Conservation (phyloP, 2,113 vertebrate genomes). For the Zosterops japonicus region DNA sequence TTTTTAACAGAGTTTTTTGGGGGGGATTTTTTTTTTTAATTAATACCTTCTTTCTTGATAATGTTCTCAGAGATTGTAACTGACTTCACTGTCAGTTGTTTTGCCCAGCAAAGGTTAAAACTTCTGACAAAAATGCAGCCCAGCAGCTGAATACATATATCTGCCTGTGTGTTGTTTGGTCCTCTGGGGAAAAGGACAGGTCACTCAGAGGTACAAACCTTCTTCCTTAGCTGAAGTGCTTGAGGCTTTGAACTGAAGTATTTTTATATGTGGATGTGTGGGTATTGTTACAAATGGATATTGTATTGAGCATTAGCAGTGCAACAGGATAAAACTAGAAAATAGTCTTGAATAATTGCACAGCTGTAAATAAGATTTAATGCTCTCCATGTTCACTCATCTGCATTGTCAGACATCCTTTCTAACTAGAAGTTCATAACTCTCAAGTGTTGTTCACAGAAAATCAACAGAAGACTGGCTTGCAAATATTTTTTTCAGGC, state of each 20-base stretch:
- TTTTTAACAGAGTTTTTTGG: not conserved
- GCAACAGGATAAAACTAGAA: not conserved
- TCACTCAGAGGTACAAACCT: not conserved
- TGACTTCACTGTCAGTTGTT: not conserved
- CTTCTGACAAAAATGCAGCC: not conserved
- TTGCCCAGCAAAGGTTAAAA: not conserved
- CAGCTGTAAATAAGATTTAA: not conserved
- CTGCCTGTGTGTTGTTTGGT: not conserved
- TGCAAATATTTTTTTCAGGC: not conserved
- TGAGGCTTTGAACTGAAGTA: not conserved
- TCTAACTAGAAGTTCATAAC: not conserved
- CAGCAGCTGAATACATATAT: fast-evolving
- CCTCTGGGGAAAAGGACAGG: not conserved
- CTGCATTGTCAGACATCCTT: not conserved
- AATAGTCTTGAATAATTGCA: not conserved
- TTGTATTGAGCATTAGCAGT: not conserved
- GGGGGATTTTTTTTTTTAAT: too few relatives aligned
- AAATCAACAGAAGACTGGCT: not conserved
- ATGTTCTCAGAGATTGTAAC: not conserved
- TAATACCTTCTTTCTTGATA: not conserved
- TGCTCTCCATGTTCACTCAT: not conserved
- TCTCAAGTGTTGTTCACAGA: not conserved
- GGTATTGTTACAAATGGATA: not conserved
- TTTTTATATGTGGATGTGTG: not conserved
- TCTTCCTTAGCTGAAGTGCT: not conserved